Percentiles rank a stretch among this genome's conserved stretches.
Conservation (phyloP, 2,797 vertebrate species). For the Psittacula derbiana region DNA sequence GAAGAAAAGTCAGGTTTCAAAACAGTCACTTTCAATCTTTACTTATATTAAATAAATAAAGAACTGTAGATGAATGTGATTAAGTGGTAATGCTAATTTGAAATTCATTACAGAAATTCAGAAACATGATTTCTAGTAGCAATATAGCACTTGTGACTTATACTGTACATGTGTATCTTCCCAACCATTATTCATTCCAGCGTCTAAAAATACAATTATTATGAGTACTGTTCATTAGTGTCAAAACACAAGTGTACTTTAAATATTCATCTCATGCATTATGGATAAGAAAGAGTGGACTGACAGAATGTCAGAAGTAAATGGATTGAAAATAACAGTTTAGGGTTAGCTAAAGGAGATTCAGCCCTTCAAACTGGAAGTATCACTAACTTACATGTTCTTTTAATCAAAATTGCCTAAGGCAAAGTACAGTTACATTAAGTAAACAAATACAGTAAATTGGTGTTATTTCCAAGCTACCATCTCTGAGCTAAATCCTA, state of each 20-base stretch:
- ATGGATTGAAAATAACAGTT: slow-evolving; percentile 10
- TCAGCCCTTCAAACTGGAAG: neutral
- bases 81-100: neutral
- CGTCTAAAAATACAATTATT: neutral
- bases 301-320: slow-evolving; percentile 27
- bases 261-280: slow-evolving; percentile 2
- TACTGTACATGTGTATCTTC: neutral
- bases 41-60: neutral
- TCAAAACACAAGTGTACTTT: slow-evolving; percentile 11
- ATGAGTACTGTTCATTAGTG: slow-evolving; percentile 4
- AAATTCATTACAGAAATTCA: neutral
- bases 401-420: neutral
- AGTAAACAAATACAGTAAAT: neutral
- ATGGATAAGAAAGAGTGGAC: neutral
- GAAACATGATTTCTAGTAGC: neutral
- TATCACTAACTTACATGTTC: neutral
- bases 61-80: neutral
- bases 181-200: neutral
- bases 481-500: neutral
- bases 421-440: neutral
- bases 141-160: neutral
- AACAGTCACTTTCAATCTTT: neutral
- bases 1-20: neutral
- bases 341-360: neutral
- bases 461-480: neutral